These are phyloP conservation scores for Lycophotia porphyrea DNA, from an alignment of 2,888 invertebrate species.

Conservation along the genomic window DNA sequence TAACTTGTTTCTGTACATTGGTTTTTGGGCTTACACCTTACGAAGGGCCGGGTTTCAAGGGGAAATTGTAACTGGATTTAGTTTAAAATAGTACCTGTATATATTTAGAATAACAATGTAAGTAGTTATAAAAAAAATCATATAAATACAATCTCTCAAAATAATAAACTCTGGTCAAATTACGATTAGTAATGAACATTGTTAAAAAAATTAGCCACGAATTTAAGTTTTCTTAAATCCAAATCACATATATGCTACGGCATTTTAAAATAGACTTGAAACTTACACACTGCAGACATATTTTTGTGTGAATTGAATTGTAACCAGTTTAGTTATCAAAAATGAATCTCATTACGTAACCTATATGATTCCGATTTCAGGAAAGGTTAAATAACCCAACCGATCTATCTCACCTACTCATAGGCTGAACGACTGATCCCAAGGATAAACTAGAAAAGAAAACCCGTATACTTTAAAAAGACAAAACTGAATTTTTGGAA, in stretches of 20 bases:
- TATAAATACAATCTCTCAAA: neutral
- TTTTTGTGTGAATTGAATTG: neutral
- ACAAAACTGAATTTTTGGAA: neutral
- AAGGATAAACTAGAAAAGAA: too few species aligned
- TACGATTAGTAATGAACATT: neutral
- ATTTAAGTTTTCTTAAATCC: neutral
- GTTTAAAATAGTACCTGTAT: neutral
- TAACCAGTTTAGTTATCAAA: neutral
- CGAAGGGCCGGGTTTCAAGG: neutral
- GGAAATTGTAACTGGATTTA: neutral
- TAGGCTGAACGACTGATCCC: too few species aligned
- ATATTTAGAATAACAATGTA: neutral
- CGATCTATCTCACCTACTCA: neutral
- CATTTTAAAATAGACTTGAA: neutral
- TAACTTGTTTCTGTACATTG: conserved; percentile 23
- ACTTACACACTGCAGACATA: neutral
- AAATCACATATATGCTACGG: neutral
- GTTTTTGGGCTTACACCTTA: conserved; percentile 17
- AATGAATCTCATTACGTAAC: neutral
- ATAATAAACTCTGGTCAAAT: neutral
- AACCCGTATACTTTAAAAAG: neutral
- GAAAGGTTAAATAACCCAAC: neutral
- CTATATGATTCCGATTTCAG: neutral
- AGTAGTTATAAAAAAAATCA: neutral
- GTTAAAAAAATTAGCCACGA: neutral